phyloP scores from a whole-genome alignment of 2,113 vertebrate genomes.

The Circaetus gallicus region DNA sequence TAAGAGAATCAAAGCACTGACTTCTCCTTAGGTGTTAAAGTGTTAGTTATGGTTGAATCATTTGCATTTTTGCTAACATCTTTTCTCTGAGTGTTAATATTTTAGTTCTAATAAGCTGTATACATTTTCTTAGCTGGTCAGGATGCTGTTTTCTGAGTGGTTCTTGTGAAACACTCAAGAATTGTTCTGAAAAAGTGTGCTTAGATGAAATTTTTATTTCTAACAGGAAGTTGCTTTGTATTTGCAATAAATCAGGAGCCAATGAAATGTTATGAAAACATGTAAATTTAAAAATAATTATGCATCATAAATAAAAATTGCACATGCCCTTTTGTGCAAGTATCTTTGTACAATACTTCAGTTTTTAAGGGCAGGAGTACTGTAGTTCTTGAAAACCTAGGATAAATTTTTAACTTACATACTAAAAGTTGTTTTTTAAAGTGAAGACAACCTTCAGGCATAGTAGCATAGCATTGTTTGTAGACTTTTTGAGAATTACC shows the following conservation, averaged over 20 bases:
- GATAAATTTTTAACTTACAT: not conserved
- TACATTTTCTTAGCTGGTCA: not conserved
- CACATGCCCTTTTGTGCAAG: not conserved
- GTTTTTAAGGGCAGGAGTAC: not conserved
- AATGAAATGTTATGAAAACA: not conserved
- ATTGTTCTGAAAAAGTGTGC: not conserved
- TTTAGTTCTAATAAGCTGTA: not conserved
- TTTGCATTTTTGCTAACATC: not conserved
- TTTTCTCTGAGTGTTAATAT: not conserved
- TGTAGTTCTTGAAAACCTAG: not conserved
- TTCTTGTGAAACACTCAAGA: not conserved
- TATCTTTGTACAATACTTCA: not conserved
- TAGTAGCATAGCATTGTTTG: not conserved
- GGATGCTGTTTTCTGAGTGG: not conserved
- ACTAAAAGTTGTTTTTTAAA: not conserved
- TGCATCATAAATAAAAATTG: not conserved
- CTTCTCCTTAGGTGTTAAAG: not conserved
- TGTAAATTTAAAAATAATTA: not conserved
- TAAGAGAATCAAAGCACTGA: not conserved
- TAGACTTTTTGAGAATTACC: not conserved
- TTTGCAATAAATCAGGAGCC: not conserved
- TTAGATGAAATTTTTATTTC: not conserved
- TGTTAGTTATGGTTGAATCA: not conserved
- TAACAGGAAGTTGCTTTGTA: not conserved
- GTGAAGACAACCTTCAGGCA: not conserved